Evolutionary conservation across 2,113 vertebrate genomes (phyloP).

Genomic region (Prinia subflava): DNA sequence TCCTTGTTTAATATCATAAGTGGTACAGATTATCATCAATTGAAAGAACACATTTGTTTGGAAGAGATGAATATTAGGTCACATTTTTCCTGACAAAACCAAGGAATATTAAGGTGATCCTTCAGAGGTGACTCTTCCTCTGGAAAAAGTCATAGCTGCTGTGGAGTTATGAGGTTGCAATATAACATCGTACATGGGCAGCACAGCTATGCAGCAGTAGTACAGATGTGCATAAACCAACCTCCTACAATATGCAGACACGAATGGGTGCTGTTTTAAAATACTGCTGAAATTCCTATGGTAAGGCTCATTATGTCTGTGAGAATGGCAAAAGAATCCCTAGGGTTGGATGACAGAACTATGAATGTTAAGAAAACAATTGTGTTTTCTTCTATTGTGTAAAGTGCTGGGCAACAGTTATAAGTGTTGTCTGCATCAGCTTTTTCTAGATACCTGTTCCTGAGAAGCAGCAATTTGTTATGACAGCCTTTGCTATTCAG

Average conservation of each 20-base stretch:
- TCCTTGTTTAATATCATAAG: neutral
- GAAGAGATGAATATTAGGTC: neutral
- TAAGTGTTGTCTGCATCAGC: neutral
- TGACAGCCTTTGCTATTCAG: constrained; percentile 61
- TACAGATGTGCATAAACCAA: neutral
- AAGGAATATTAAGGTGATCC: neutral
- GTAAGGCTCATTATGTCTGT: neutral
- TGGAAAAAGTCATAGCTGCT: neutral
- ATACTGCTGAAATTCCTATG: neutral
- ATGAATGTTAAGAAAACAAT: constrained; percentile 15
- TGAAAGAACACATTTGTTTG: neutral
- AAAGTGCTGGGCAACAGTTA: neutral
- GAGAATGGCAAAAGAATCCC: neutral
- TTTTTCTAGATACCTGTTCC: constrained; percentile 43
- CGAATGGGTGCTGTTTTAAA: neutral
- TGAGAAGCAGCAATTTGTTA: constrained; percentile 60
- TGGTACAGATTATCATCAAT: neutral
- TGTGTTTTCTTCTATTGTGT: constrained; percentile 3
- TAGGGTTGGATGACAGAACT: neutral
- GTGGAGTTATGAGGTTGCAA: neutral
- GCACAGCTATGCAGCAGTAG: neutral
- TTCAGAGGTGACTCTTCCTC: neutral
- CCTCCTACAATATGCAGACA: neutral
- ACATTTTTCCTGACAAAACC: neutral
- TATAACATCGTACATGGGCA: neutral